Evolutionary conservation across 2,797 vertebrate species (phyloP).

Genomic region (Esox lucius): DNA sequence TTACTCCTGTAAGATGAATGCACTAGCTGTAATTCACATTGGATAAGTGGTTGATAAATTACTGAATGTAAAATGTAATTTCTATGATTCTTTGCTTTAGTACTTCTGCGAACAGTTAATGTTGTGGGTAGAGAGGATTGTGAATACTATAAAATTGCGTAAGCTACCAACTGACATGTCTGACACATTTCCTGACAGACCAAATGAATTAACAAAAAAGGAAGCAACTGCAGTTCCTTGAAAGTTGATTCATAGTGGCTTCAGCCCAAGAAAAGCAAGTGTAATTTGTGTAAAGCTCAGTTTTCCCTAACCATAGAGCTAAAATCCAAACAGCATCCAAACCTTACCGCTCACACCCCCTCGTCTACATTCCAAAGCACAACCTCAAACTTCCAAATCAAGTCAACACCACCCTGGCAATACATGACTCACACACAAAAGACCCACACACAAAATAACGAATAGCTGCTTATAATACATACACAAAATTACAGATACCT

Average conservation of each 20-base stretch:
- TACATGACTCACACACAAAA: conserved; percentile 46
- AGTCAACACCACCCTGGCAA: conserved; percentile 51
- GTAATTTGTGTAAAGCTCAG: conserved; percentile 48
- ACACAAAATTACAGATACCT: too few relatives aligned
- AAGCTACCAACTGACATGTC: not conserved
- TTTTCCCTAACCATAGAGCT: conserved; percentile 55
- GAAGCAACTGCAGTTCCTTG: conserved; percentile 39
- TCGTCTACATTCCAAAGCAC: conserved; percentile 75
- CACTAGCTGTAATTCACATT: too few relatives aligned
- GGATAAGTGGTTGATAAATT: too few relatives aligned
- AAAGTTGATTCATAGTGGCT: conserved; percentile 41
- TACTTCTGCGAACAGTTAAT: conserved; percentile 26
- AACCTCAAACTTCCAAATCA: conserved; percentile 61
- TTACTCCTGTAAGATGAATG: too few relatives aligned
- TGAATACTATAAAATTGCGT: conserved; percentile 22
- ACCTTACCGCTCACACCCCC: conserved; percentile 74
- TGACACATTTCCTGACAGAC: conserved; percentile 32
- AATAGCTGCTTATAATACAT: too few relatives aligned
- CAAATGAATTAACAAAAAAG: conserved; percentile 31
- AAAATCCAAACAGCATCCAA: conserved; percentile 65
- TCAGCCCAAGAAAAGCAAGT: conserved; percentile 44
- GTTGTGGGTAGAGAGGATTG: not conserved
- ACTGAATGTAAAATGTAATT: not conserved
- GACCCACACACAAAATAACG: not conserved
- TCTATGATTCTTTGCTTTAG: conserved; percentile 50